Base-by-base conservation (phyloP, 2,797 vertebrate species). In the Anniella stebbinsi region DNA sequence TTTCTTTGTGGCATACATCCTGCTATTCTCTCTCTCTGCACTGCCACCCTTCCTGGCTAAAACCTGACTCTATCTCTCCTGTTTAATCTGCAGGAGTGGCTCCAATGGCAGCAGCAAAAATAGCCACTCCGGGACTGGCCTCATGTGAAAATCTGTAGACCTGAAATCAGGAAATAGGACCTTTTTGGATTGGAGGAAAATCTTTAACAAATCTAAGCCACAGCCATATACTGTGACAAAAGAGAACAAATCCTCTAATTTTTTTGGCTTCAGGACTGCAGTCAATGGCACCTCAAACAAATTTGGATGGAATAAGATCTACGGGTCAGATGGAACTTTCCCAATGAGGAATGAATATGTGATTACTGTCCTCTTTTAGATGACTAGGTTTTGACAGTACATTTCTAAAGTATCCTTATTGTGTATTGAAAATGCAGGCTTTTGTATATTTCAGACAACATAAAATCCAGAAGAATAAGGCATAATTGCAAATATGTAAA, bases 41-140 rank as follows among this genome's bases (percentile, higher is more conserved):
- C 93, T 97, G 96, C 97, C 97, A 97, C 97, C 97, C 97, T 97
- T 98, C 97, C 97, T 97, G 97, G 96, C 95, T 72, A 90, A 95
- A 83, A 92, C 93, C 86, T 30, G 95, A 97, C 96, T 95, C 97
- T 96, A 96, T 96, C 97, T 94, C 90, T 91, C 92, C 87, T 60
- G 4, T 88, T 70, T 95, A 92, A 84, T 93, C 84, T 0, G 36
- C 89, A 93, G 91, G 91, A 81, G 89, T 57, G 17, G 92, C 93
- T 93, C 72, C 1, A 89, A 54, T 33, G 81, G 91, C 89, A 25
- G 69, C 9, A 30, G 1, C n/a, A 87, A 87, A 51, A 89, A 41
- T 69, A 57, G 92, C 80, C 66, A 87, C 93, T 92, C 87, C 88
- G 70, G n/a, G 67, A 70, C 89, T 1, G 0, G 90, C 91, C 87